Evolutionary conservation across 2,888 invertebrate genomes (phyloP).

Genomic region (Cerastoderma edule): DNA sequence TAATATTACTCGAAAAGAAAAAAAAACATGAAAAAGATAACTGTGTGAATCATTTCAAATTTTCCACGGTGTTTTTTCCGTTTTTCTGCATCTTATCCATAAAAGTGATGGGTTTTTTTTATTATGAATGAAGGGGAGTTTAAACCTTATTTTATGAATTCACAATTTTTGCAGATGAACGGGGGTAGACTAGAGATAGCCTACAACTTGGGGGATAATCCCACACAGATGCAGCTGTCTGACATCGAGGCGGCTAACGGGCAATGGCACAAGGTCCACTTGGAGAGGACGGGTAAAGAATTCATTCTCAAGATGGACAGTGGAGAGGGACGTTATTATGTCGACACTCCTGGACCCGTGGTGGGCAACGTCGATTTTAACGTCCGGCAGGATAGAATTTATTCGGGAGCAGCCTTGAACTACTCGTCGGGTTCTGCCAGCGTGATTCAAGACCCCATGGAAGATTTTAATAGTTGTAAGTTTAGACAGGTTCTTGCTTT

Average conservation of each 20-base stretch:
- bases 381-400: conserved; percentile 48
- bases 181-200: conserved; percentile 94
- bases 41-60: too few relatives aligned
- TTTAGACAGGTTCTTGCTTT: not conserved
- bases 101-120: too few relatives aligned
- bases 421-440: conserved; percentile 28
- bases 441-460: not conserved
- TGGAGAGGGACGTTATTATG: conserved; percentile 90
- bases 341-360: conserved; percentile 84
- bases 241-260: conserved; percentile 96
- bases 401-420: conserved; percentile 58
- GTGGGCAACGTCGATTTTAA: conserved; percentile 49
- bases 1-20: too few relatives aligned
- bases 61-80: too few relatives aligned
- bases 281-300: conserved; percentile 95
- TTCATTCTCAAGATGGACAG: conserved; percentile 96
- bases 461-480: conserved; percentile 31
- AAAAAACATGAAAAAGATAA: too few relatives aligned
- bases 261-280: conserved; percentile 97
- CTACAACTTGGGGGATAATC: conserved; percentile 94
- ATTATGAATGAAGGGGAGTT: too few relatives aligned
- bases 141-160: too few relatives aligned
- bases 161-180: conserved; percentile 90
- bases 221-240: conserved; percentile 90
- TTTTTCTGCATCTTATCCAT: too few relatives aligned